Percentiles rank a stretch among this genome's conserved stretches.
phyloP scores from a whole-genome alignment of 53 echinoderm and acorn worm genomes.

The Crossaster papposus region DNA sequence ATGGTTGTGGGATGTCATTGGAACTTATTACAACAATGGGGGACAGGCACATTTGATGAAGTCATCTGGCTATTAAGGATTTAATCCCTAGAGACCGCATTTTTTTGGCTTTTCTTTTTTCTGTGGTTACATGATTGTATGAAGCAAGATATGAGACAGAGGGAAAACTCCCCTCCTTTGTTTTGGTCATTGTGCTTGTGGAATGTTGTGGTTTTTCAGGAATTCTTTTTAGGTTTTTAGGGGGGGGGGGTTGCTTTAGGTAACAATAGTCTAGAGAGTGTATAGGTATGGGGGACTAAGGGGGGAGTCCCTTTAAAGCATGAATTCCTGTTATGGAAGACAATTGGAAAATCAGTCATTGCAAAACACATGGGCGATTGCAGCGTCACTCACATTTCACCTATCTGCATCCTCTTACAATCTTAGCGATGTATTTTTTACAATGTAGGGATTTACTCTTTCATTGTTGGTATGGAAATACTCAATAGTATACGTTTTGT shows the following conservation, averaged over 20 bases:
- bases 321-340: too few relatives aligned
- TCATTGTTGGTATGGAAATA: not conserved
- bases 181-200: too few relatives aligned
- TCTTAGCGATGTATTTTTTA: not conserved
- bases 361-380: too few relatives aligned
- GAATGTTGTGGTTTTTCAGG: too few relatives aligned
- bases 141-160: too few relatives aligned
- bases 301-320: too few relatives aligned
- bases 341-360: too few relatives aligned
- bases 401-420: not conserved
- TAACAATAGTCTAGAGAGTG: too few relatives aligned
- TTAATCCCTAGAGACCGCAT: not conserved
- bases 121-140: not conserved
- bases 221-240: too few relatives aligned
- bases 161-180: too few relatives aligned
- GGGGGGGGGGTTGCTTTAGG: too few relatives aligned
- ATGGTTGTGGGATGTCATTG: not conserved
- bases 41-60: conserved; percentile 15
- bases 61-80: conserved; percentile 28
- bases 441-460: not conserved
- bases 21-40: conserved; percentile 1
- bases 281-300: too few relatives aligned
- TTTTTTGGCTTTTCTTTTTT: not conserved
- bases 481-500: not conserved
- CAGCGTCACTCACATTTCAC: not conserved